Base-by-base conservation (phyloP, 2,888 invertebrate species). In the Andricus curvator region DNA sequence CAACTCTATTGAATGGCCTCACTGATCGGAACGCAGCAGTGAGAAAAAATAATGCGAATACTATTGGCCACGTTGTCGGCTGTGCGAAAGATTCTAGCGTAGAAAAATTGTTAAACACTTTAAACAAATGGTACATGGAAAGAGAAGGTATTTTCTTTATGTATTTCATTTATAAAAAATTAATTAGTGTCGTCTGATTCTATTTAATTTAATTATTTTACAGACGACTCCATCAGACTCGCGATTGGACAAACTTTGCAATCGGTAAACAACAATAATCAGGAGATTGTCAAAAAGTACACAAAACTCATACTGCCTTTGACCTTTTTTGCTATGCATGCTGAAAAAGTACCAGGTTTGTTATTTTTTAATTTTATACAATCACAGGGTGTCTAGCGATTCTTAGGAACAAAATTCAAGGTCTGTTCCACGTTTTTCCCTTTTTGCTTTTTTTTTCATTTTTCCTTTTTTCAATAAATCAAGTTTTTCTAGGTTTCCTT, bases 241-340 rank as follows among this genome's bases (percentile, higher is more conserved):
- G 96, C 96, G 0, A 95, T 97, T 80, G 96, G 96, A 0, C 93
- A 96, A 79, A 95, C 96, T 0, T 94, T 98, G 29, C 97, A 97
- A 88, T 95, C 98, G 0, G 96, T 98, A 83, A 96, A 96, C 70
- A 96, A 96, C 86, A 96, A 97, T 78, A 96, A 97, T 93, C 96
- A 96, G 85, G 98, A 98, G 84, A 94, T 97, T 78, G 93, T 98
- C 65, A 97, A 96, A 89, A 95, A 96, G 88, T 96, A 97, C 90
- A 95, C 96, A 48, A 95, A 94, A 13, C 93, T 95, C 41, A 94
- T 97, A 15, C 94, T 98, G 86, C 98, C 98, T 0, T 93, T 98
- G 80, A 96, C 97, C 33, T 98, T 98, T 92, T 95, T 98, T 85
- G 98, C 98, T 17, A 98, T 98, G 97, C 98, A 98, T 89, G 96